Conservation (phyloP, 2,888 invertebrate species). For the Amiota communis region DNA sequence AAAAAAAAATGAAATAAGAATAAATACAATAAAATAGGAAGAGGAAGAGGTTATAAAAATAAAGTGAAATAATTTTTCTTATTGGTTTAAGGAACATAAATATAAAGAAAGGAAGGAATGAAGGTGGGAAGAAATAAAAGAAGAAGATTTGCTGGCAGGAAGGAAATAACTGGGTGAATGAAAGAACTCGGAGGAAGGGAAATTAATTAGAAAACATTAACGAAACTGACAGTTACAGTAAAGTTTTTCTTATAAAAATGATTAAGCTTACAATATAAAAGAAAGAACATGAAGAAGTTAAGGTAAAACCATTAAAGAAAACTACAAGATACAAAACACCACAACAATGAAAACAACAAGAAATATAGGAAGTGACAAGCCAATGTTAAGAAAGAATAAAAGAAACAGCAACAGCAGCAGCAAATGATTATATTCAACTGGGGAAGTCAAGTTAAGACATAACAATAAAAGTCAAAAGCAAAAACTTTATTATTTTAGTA, state of each 20-base stretch:
- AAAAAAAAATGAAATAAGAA: constrained; percentile 23
- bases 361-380: too few species aligned
- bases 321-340: not conserved
- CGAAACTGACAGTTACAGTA: constrained; percentile 20
- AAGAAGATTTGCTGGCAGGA: constrained; percentile 1
- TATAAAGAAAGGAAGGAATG: constrained; percentile 9
- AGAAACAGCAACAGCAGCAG: too few species aligned
- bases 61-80: not conserved
- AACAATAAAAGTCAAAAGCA: constrained; percentile 21
- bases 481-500: constrained; percentile 3
- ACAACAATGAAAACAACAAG: not conserved
- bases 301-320: too few species aligned
- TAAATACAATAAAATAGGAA: constrained; percentile 4
- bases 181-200: not conserved
- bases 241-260: not conserved
- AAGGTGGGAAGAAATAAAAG: not conserved
- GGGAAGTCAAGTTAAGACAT: constrained; percentile 6
- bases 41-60: constrained; percentile 20
- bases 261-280: too few species aligned
- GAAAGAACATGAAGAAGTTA: too few species aligned
- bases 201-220: constrained; percentile 27
- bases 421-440: not conserved
- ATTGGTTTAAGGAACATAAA: not conserved
- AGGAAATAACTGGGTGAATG: not conserved
- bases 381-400: too few species aligned